phyloP scores from a whole-genome alignment of 2,888 invertebrate species.

The Disparrhopalites patrizii region DNA sequence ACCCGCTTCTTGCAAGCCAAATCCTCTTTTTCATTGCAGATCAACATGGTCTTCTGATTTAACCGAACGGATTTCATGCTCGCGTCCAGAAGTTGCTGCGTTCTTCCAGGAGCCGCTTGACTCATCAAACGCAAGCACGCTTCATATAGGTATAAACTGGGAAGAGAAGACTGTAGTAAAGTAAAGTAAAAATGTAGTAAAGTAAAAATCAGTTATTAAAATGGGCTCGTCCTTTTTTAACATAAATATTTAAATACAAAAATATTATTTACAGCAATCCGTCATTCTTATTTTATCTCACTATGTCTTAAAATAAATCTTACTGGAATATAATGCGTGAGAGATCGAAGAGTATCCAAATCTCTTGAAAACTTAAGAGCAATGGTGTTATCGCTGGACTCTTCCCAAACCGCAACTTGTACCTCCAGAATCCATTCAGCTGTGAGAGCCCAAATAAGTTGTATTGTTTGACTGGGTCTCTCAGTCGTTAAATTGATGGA shows the following conservation, averaged over 20 bases:
- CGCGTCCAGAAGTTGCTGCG: conserved; percentile 80
- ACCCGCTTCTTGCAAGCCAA: conserved; percentile 32
- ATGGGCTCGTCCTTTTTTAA: no score
- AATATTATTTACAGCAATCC: no score
- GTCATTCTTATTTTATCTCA: background rate
- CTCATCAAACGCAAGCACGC: conserved; percentile 91
- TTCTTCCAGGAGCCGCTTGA: conserved; percentile 87
- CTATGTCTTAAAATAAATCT: conserved; percentile 47
- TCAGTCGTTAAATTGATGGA: conserved; percentile 45
- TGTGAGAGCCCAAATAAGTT: conserved; percentile 84
- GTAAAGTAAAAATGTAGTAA: no score
- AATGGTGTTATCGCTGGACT: conserved; percentile 55
- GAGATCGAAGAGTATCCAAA: conserved; percentile 72
- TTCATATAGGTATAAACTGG: conserved; percentile 86
- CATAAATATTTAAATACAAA: no score
- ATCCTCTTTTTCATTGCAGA: conserved; percentile 32
- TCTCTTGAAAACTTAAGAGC: conserved; percentile 75
- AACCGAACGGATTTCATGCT: conserved; percentile 61
- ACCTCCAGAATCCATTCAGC: conserved; percentile 94
- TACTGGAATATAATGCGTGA: conserved; percentile 79
- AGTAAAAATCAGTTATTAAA: no score
- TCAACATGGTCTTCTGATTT: conserved; percentile 34
- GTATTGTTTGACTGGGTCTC: conserved; percentile 49
- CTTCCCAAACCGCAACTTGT: conserved; percentile 84
- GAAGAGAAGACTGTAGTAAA: conserved; percentile 69